Conservation (phyloP, 2,888 invertebrate species). For the Ramazzottius varieornatus region DNA sequence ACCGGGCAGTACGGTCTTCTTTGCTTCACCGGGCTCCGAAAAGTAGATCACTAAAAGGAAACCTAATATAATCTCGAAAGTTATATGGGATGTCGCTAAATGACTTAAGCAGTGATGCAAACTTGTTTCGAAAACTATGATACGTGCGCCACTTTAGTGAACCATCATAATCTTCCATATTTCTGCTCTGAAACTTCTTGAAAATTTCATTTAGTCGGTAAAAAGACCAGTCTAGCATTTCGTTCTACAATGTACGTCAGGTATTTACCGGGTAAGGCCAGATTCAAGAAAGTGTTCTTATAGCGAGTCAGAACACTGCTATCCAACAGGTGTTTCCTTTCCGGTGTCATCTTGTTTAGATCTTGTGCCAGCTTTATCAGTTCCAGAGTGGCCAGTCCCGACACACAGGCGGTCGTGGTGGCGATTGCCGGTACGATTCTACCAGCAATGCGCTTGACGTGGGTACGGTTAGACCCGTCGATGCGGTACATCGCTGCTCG, state of each 20-base stretch:
- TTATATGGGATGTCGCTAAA: not conserved
- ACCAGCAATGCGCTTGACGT: constrained; percentile 20
- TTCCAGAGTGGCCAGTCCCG: constrained; percentile 19
- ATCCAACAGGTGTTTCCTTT: not conserved
- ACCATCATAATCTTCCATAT: too few species aligned
- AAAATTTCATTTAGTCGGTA: too few species aligned
- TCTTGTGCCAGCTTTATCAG: constrained; percentile 1
- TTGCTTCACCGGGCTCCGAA: not conserved
- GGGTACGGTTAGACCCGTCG: constrained; percentile 17
- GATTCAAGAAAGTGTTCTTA: constrained; percentile 21
- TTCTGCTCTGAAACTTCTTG: too few species aligned
- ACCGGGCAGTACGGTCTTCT: constrained; percentile 6
- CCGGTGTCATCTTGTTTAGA: not conserved
- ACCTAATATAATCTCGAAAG: not conserved
- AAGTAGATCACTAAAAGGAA: not conserved
- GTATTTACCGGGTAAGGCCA: constrained; percentile 19
- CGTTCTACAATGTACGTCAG: too few species aligned
- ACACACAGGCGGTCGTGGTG: constrained; percentile 24
- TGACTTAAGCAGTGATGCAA: constrained; percentile 6
- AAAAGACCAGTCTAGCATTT: too few species aligned
- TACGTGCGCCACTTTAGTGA: too few species aligned
- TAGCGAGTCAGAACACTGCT: not conserved
- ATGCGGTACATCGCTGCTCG: constrained; percentile 22
- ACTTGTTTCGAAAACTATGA: not conserved
- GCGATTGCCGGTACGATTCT: constrained; percentile 25